Conservation (phyloP, 2,888 invertebrate genomes). For the Altica lythri region DNA sequence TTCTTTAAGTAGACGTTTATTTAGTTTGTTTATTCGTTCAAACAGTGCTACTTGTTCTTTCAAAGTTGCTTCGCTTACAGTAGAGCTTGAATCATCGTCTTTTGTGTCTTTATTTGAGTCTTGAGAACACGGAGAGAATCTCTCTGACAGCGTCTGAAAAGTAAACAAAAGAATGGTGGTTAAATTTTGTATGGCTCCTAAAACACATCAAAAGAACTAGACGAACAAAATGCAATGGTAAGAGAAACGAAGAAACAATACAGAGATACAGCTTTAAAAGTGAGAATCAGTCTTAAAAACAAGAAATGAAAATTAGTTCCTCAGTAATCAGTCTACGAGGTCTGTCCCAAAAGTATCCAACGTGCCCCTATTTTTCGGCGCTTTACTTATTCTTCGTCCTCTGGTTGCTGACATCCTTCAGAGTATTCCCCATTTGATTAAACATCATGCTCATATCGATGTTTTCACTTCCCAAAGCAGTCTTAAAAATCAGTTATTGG, state of each 20-base stretch:
- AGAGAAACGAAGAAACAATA: neutral
- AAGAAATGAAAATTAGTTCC: no score
- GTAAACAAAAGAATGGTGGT: neutral
- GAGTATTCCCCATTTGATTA: no score
- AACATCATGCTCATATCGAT: no score
- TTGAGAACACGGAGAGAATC: constrained; percentile 55
- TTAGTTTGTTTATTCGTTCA: constrained; percentile 74
- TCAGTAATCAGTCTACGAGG: no score
- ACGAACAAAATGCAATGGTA: neutral
- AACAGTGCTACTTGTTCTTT: constrained; percentile 71
- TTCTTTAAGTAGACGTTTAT: constrained; percentile 74
- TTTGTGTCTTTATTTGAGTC: constrained; percentile 53
- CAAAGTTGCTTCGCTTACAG: constrained; percentile 62
- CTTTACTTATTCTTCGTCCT: no score
- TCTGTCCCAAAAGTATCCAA: no score
- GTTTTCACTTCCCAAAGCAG: no score
- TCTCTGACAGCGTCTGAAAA: constrained; percentile 49
- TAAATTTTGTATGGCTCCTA: neutral
- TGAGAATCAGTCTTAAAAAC: no score
- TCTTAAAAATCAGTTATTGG: no score
- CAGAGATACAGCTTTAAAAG: no score
- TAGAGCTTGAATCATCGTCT: constrained; percentile 54
- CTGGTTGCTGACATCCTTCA: no score
- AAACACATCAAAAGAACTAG: neutral
- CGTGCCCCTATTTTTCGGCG: no score